A percentile compares a stretch with the other conserved stretches of the same genome.
These are phyloP conservation scores for Sesia bembeciformis DNA, from an alignment of 2,888 invertebrate species.

Conservation along the genomic window DNA sequence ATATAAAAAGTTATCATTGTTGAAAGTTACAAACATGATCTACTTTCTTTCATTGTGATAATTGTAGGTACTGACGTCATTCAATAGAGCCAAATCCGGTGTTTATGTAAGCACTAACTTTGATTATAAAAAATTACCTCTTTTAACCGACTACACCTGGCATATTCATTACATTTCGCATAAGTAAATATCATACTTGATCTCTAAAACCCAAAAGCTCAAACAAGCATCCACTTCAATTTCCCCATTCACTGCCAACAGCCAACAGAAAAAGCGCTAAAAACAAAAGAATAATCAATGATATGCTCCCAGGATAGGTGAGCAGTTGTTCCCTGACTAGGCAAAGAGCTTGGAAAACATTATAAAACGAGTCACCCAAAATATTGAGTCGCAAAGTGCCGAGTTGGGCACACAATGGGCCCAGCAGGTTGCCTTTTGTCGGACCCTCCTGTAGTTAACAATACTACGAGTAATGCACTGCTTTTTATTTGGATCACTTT, in stretches of 20 bases:
- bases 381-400: slow-evolving; percentile 71
- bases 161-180: no score
- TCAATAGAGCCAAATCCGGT: no score
- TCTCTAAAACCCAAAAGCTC: neutral
- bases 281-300: slow-evolving; percentile 47
- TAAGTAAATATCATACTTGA: neutral
- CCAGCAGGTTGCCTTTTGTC: slow-evolving; percentile 68
- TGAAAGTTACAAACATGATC: no score
- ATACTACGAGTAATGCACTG: slow-evolving; percentile 56
- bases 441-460: slow-evolving; percentile 47
- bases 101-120: no score
- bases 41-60: no score
- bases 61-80: no score
- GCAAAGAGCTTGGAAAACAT: slow-evolving; percentile 27
- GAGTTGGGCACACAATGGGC: slow-evolving; percentile 54
- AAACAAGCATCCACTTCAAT: slow-evolving; percentile 22
- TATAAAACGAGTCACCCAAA: slow-evolving; percentile 55
- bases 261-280: slow-evolving; percentile 36
- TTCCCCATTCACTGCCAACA: slow-evolving; percentile 32
- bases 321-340: slow-evolving; percentile 56
- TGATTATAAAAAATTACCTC: no score
- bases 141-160: no score
- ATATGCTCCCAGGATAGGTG: slow-evolving; percentile 42
- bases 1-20: no score
- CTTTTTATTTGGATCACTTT: slow-evolving; percentile 49